phyloP scores from a whole-genome alignment of 2,888 invertebrate species.

The Pharmacophagus antenor region DNA sequence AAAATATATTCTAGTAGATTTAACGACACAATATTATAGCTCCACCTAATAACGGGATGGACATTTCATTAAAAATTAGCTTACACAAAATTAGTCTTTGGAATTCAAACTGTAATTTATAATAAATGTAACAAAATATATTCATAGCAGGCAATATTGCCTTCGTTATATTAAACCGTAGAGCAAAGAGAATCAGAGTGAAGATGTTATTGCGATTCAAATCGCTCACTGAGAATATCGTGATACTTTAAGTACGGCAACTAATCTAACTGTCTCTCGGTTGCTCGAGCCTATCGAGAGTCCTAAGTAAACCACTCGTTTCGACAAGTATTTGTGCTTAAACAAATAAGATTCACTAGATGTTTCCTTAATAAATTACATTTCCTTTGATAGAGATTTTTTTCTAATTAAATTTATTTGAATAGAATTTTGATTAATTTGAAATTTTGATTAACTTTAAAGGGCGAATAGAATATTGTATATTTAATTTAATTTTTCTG shows the following conservation, averaged over 20 bases:
- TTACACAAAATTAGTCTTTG: too few relatives aligned
- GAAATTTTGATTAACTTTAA: not conserved
- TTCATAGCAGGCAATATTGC: constrained; percentile 14
- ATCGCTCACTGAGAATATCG: constrained; percentile 30
- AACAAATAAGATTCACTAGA: constrained; percentile 50
- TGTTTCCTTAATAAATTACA: constrained; percentile 54
- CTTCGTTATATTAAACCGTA: constrained; percentile 19
- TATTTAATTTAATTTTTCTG: too few relatives aligned
- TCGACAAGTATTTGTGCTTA: constrained; percentile 54
- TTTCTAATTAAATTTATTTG: constrained; percentile 15
- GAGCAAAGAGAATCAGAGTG: constrained; percentile 21
- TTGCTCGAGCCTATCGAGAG: constrained; percentile 49
- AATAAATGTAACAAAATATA: too few relatives aligned
- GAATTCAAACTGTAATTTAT: too few relatives aligned
- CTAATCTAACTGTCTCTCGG: constrained; percentile 62
- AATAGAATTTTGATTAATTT: too few relatives aligned
- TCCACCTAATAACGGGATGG: too few relatives aligned
- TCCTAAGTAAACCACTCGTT: constrained; percentile 68
- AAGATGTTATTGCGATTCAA: constrained; percentile 27
- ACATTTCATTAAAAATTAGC: too few relatives aligned
- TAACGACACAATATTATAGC: too few relatives aligned
- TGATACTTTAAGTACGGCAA: constrained; percentile 29
- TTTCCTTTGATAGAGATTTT: constrained; percentile 5
- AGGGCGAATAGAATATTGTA: not conserved
- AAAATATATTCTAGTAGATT: too few relatives aligned